Evolutionary conservation across 1,140 invertebrate species (phyloP).

Genomic region (Hermetia illucens): DNA sequence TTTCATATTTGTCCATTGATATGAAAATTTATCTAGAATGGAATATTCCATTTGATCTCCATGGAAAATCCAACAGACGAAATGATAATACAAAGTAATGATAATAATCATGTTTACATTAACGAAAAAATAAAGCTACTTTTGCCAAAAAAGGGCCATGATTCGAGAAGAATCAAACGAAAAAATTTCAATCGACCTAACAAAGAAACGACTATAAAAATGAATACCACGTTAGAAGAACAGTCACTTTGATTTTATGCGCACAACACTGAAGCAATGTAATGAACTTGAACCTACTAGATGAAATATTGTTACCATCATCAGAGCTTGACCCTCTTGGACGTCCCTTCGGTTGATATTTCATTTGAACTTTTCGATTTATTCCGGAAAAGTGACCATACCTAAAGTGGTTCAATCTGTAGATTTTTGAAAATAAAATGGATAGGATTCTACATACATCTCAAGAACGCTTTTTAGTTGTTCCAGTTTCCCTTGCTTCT

Average conservation of each 20-base stretch:
- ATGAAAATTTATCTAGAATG: too few species aligned
- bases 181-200: too few species aligned
- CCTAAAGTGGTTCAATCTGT: too few species aligned
- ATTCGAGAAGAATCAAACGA: too few species aligned
- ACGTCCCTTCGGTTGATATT: slow-evolving; percentile 92
- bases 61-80: too few species aligned
- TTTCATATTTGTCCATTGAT: too few species aligned
- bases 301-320: slow-evolving; percentile 59
- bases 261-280: slow-evolving; percentile 4
- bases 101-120: too few species aligned
- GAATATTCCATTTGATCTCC: too few species aligned
- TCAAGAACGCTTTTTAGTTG: slow-evolving; percentile 96
- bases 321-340: slow-evolving; percentile 88
- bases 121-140: too few species aligned
- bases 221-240: background rate
- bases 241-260: background rate
- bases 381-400: slow-evolving; percentile 99
- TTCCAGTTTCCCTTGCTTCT: slow-evolving; percentile 91
- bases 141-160: too few species aligned
- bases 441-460: slow-evolving; percentile 64
- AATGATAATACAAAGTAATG: too few species aligned
- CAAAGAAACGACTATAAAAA: slow-evolving; percentile 5
- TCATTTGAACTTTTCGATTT: slow-evolving; percentile 99
- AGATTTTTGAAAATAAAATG: slow-evolving; percentile 5
- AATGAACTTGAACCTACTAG: slow-evolving; percentile 15